Evolutionary conservation across 2,797 vertebrate genomes (phyloP), one percentile per base, ranked within the genome.

Genomic region (Gadopsis marmoratus): DNA sequence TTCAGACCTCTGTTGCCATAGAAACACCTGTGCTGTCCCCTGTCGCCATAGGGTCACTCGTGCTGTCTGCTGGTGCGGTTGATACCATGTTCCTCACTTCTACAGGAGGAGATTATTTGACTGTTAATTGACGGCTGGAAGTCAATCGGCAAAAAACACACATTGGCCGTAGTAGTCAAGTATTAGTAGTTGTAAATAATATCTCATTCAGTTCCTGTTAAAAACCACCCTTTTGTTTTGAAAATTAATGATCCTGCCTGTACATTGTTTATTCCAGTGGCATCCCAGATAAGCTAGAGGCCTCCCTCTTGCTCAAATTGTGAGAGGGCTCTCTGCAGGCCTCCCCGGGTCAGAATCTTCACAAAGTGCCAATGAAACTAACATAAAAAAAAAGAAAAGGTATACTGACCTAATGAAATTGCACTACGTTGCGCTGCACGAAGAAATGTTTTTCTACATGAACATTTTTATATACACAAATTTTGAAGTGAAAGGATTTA

Each of bases 321-420:
- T 74, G 78, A 60, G 68, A 58, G 69, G 43, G 54, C 74, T 74
- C 70, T 68, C 70, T 71, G 65, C 68, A 74, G 82, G 68, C 78
- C 82, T 92, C 76, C 87, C 89, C 81, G 70, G 79, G 86, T 93
- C 89, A 82, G 62, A 94, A 93, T 90, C 83, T 94, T 95, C 95
- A 95, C 94, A 90, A 96, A 95, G 95, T 96, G 96, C 96, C 96
- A 96, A 95, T 94, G 89, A 92, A 92, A 94, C 93, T 89, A 94
- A 94, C 92, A 92, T 62, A 64, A 82, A 66, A 82, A 86, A 86
- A 89, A 76, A 35, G 71, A 85, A 84, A 90, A 82, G 58, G 73
- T 85, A 78, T 85, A 88, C 79, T 87, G 85, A 92, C 91, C 87
- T 88, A 78, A 92, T 92, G 54, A 89, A 93, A 94, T 96, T 96